Conservation (phyloP, 2,888 invertebrate species). For the Nomada goodeniana region DNA sequence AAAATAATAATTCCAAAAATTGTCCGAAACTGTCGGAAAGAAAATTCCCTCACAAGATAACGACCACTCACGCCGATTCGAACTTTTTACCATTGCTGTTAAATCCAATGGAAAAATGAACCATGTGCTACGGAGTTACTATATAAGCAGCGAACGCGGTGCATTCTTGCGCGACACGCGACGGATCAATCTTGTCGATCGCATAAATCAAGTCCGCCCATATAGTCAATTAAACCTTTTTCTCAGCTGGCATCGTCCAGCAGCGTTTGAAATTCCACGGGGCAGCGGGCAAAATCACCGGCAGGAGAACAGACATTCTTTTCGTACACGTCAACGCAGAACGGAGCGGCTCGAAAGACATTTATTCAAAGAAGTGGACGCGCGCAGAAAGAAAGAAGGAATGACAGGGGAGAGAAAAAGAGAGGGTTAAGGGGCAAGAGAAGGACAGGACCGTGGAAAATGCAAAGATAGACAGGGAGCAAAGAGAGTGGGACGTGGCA, state of each 20-base stretch:
- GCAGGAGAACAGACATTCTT: conserved; percentile 57
- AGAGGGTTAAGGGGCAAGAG: neutral
- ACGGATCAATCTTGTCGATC: conserved; percentile 11
- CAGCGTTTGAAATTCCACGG: conserved; percentile 38
- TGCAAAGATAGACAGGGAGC: conserved; percentile 18
- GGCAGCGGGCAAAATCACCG: conserved; percentile 22
- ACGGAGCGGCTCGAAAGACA: conserved; percentile 38
- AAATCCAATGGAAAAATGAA: too few relatives aligned
- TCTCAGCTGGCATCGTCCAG: neutral
- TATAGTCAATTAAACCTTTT: conserved; percentile 20
- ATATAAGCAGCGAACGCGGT: neutral
- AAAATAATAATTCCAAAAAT: too few relatives aligned
- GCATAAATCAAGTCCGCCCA: conserved; percentile 19
- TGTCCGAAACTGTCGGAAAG: too few relatives aligned
- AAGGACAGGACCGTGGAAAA: conserved; percentile 24
- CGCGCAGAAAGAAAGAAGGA: neutral
- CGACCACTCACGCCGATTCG: neutral
- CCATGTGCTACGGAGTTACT: neutral
- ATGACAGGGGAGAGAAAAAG: neutral
- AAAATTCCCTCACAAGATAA: too few relatives aligned
- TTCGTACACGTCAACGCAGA: conserved; percentile 51
- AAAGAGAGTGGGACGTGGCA: conserved; percentile 11
- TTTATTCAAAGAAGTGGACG: conserved; percentile 53
- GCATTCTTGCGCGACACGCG: neutral
- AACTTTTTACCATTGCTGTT: neutral